Base-by-base conservation (phyloP, 2,888 invertebrate species). In the Campaea margaritaria region DNA sequence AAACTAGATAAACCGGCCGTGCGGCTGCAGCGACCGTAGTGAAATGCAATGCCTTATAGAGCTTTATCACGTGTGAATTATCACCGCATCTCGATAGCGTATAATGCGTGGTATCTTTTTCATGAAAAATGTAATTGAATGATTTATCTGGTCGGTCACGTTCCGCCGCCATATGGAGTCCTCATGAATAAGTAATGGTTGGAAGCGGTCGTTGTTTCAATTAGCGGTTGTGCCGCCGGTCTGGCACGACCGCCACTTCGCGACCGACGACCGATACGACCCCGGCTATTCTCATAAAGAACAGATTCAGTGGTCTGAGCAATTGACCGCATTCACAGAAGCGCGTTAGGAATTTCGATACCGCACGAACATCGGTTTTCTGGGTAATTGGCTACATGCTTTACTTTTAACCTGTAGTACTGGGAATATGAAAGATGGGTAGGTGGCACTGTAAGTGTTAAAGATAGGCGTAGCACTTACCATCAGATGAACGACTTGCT, bases 121-220 rank as follows among this genome's bases (percentile, higher is more conserved):
- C 84, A 87, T 85, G 85, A 89, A 90, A 89, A 89, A 87, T 85
- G 76, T 87, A 90, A 91, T 91, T 85, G 85, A 88, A 90, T 90
- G 88, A 90, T 91, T 89, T 91, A 91, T 89, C 81, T 87, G 83
- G 79, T 85, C 76, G 84, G 88, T 89, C 92, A 92, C 92, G 91
- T 90, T 86, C 82, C 82, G 72, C 82, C 81, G 86, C 86, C 91
- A 87, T 91, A 88, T 91, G 89, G 89, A 89, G 83, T 86, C 81
- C 90, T 90, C 92, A 92, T 92, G 92, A 92, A 92, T 92, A 91
- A 91, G 85, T 91, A 87, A 91, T 91, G 87, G 81, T 82, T 78
- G 81, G 83, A 84, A 83, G 84, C 87, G 87, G 86, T 89, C 90
- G 89, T 89, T 90, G 92, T 91, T 91, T 91, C 91, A 91, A 92